A percentile compares a stretch with the other conserved stretches of the same genome.
Conservation (phyloP, 53 echinoderm and acorn worm genomes). For the Echinarachnius parma region DNA sequence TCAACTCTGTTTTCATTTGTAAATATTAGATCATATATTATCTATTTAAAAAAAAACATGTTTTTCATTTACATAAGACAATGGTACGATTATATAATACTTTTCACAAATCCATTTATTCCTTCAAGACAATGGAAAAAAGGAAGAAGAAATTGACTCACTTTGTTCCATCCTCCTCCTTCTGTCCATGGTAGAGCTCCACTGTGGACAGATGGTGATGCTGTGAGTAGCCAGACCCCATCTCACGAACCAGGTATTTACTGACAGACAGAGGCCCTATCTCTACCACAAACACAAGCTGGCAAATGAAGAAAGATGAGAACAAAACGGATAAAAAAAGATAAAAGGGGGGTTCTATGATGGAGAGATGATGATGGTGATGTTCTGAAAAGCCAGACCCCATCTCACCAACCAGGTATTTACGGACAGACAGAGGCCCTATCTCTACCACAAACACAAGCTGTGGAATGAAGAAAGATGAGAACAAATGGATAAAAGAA, state of each 20-base stretch:
- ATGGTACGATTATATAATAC: too few species aligned
- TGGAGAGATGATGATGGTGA: too few species aligned
- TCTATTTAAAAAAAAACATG: too few species aligned
- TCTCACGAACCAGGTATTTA: conserved; percentile 82
- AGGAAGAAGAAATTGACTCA: too few species aligned
- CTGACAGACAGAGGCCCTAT: conserved; percentile 74
- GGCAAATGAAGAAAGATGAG: neutral
- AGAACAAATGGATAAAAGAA: too few species aligned
- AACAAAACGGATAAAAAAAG: neutral
- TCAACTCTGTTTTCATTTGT: too few species aligned
- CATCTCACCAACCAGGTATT: conserved; percentile 82
- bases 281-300: conserved; percentile 89
- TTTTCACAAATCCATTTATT: too few species aligned
- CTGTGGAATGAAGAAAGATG: conserved; percentile 38
- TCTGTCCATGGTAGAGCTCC: conserved; percentile 61
- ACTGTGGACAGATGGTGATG: conserved; percentile 65
- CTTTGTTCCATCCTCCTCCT: conserved; percentile 56
- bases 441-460: conserved; percentile 86
- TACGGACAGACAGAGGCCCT: conserved; percentile 71
- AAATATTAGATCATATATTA: too few species aligned
- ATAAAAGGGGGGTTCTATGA: neutral
- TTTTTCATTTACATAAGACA: too few species aligned
- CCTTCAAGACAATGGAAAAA: too few species aligned
- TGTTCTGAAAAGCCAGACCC: conserved; percentile 47
- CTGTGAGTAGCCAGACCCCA: conserved; percentile 50